A percentile compares a stretch with the other conserved stretches of the same genome.
Conservation (phyloP, 1,140 invertebrate genomes). For the Papilio helenus region DNA sequence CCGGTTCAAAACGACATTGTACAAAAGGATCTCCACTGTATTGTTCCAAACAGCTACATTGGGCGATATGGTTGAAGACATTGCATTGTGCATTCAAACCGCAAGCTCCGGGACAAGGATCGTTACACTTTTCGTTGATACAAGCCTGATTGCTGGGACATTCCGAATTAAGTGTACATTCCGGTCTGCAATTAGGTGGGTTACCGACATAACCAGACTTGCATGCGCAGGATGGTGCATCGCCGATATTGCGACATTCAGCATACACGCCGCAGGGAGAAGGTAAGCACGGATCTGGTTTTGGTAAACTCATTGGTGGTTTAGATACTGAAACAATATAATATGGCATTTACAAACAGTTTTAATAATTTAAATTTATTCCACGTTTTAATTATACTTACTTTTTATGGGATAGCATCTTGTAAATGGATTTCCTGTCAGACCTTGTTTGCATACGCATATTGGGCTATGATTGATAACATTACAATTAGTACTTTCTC, state of each 20-base stretch:
- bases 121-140: constrained; percentile 87
- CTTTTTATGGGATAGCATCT: constrained; percentile 86
- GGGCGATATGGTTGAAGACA: constrained; percentile 90
- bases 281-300: constrained; percentile 87
- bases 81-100: constrained; percentile 86
- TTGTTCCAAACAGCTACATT: constrained; percentile 86
- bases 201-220: constrained; percentile 85
- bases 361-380: constrained; percentile 34
- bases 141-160: constrained; percentile 88
- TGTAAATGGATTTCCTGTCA: constrained; percentile 88
- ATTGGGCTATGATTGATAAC: constrained; percentile 91
- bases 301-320: constrained; percentile 70
- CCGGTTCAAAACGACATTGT: constrained; percentile 62
- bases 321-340: constrained; percentile 81
- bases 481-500: constrained; percentile 89
- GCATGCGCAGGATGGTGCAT: constrained; percentile 87
- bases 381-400: constrained; percentile 55
- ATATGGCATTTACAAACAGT: constrained; percentile 27
- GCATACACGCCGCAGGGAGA: constrained; percentile 89
- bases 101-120: constrained; percentile 89
- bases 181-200: constrained; percentile 89
- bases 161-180: constrained; percentile 90
- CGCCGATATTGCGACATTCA: constrained; percentile 87
- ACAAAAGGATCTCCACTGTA: constrained; percentile 78
- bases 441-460: constrained; percentile 85